Percentiles rank a stretch among this genome's conserved stretches.
These are phyloP conservation scores for Eilema depressum DNA, from an alignment of 2,888 invertebrate genomes.

Conservation along the genomic window DNA sequence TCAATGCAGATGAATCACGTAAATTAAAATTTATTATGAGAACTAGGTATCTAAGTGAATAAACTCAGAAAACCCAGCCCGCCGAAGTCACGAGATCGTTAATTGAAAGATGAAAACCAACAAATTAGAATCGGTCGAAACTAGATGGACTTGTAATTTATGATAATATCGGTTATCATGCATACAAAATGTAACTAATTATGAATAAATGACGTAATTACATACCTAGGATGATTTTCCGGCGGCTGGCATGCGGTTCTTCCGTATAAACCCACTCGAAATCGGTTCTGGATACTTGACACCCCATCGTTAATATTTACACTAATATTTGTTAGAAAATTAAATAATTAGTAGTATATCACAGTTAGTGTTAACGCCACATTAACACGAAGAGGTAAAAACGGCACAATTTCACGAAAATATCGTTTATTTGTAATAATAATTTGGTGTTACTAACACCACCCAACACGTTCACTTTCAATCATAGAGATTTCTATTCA, in stretches of 20 bases:
- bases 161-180: not conserved
- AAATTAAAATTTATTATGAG: not conserved
- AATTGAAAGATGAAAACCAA: not conserved
- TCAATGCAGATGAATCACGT: not conserved
- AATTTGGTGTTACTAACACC: not conserved
- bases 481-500: too few species aligned
- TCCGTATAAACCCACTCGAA: constrained; percentile 99
- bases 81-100: constrained; percentile 13
- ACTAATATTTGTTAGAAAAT: constrained; percentile 28
- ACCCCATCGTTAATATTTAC: constrained; percentile 91
- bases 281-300: constrained; percentile 96
- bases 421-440: constrained; percentile 8
- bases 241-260: constrained; percentile 98
- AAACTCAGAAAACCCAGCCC: not conserved
- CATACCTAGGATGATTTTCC: constrained; percentile 96
- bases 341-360: constrained; percentile 26
- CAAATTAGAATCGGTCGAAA: not conserved
- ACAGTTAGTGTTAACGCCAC: constrained; percentile 14
- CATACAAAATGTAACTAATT: not conserved
- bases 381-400: constrained; percentile 3
- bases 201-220: constrained; percentile 66
- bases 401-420: constrained; percentile 18
- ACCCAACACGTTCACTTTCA: not conserved
- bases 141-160: constrained; percentile 3
- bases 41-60: not conserved